Conservation (phyloP, 2,888 invertebrate genomes). For the Mythimna impura region DNA sequence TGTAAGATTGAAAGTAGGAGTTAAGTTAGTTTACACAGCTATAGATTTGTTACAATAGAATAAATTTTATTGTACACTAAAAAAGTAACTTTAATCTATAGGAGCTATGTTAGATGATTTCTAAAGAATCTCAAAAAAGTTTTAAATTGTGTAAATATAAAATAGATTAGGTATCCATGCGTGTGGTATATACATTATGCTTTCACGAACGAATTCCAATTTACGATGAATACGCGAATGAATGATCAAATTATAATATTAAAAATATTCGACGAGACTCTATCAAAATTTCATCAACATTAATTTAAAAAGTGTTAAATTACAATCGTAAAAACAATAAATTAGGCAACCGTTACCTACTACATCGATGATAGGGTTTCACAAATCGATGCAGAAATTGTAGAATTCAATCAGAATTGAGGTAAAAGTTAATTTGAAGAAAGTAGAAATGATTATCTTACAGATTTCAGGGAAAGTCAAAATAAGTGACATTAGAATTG, state of each 20-base stretch:
- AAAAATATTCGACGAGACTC: constrained; percentile 10
- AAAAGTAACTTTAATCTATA: too few species aligned
- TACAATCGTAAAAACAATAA: constrained; percentile 32
- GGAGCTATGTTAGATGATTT: not conserved
- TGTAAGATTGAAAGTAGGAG: not conserved
- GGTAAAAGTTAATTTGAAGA: constrained; percentile 15
- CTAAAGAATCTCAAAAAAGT: not conserved
- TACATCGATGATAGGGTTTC: not conserved
- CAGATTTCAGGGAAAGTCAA: constrained; percentile 16
- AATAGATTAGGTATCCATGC: not conserved
- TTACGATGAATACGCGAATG: constrained; percentile 17
- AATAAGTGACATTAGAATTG: not conserved
- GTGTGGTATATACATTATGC: constrained; percentile 15
- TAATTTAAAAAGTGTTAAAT: constrained; percentile 36
- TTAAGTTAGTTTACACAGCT: not conserved
- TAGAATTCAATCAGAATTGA: constrained; percentile 11
- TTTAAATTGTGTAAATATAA: constrained; percentile 9
- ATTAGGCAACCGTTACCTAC: constrained; percentile 23
- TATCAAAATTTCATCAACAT: constrained; percentile 21
- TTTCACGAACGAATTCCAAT: constrained; percentile 27
- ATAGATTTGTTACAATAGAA: too few species aligned
- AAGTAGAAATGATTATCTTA: constrained; percentile 6
- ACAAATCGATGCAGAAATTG: constrained; percentile 2
- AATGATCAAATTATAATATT: constrained; percentile 33
- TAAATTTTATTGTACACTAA: too few species aligned